Conservation (phyloP, 1,140 invertebrate genomes). For the Pogonognathellus flavescens region DNA sequence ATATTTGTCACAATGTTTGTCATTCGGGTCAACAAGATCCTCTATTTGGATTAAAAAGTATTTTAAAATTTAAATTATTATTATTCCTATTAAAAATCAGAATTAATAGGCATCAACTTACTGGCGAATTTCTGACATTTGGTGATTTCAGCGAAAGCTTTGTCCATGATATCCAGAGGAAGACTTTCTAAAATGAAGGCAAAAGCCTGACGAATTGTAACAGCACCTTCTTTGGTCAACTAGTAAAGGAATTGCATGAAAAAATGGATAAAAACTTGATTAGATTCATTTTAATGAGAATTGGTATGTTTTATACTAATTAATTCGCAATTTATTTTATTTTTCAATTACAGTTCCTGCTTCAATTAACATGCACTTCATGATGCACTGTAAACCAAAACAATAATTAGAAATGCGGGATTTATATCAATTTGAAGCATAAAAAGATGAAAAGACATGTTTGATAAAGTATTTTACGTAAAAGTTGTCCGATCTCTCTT, state of each 20-base stretch:
- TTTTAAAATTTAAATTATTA: neutral
- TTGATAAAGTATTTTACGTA: slow-evolving; percentile 48
- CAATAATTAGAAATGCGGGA: too few relatives aligned
- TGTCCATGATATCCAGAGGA: slow-evolving; percentile 51
- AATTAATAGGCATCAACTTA: neutral
- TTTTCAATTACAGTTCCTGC: slow-evolving; percentile 23
- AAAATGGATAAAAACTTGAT: neutral
- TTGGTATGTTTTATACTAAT: neutral
- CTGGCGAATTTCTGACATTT: neutral
- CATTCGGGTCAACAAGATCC: neutral
- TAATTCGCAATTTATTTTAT: too few relatives aligned
- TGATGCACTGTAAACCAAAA: slow-evolving; percentile 50
- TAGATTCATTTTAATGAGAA: neutral
- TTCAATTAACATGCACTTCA: slow-evolving; percentile 55
- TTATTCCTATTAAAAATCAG: too few relatives aligned
- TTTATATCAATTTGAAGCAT: too few relatives aligned
- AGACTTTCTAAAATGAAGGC: slow-evolving; percentile 53
- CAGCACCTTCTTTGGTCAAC: slow-evolving; percentile 13
- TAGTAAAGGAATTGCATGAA: too few relatives aligned
- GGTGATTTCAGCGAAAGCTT: slow-evolving; percentile 1
- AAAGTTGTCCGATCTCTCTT: slow-evolving; percentile 50
- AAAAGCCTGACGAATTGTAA: slow-evolving; percentile 50
- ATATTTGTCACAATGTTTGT: neutral
- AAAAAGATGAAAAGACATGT: too few relatives aligned
- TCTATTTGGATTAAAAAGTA: neutral